phyloP scores from a whole-genome alignment of 2,888 invertebrate species.

The Stenodema calcarata region DNA sequence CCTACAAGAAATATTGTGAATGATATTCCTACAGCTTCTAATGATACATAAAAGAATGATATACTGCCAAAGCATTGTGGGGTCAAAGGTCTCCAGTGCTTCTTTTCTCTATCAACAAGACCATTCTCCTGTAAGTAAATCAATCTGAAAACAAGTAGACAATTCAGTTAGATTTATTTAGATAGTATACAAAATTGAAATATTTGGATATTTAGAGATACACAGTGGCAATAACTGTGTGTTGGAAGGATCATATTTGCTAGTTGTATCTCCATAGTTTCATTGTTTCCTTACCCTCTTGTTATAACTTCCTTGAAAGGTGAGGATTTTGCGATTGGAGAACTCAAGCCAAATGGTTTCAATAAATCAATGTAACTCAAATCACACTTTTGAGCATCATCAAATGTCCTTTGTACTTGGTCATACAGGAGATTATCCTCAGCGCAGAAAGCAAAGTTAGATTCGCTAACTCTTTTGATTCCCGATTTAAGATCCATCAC shows the following conservation, averaged over 20 bases:
- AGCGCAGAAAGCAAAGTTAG: slow-evolving; percentile 52
- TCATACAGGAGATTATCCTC: slow-evolving; percentile 53
- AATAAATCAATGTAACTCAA: slow-evolving; percentile 51
- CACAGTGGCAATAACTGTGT: too few species aligned
- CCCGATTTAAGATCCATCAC: slow-evolving; percentile 19
- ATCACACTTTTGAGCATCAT: slow-evolving; percentile 51
- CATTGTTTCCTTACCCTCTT: slow-evolving; percentile 46
- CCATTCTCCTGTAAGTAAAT: slow-evolving; percentile 46
- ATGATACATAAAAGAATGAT: slow-evolving; percentile 21
- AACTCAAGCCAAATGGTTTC: slow-evolving; percentile 39
- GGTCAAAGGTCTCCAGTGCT: slow-evolving; percentile 24
- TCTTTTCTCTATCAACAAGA: slow-evolving; percentile 39
- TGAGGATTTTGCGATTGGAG: slow-evolving; percentile 46
- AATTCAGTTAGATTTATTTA: neutral
- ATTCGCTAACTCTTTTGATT: slow-evolving; percentile 27
- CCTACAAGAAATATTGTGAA: neutral
- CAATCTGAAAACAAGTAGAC: neutral
- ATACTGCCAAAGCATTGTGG: slow-evolving; percentile 44
- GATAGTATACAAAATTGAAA: neutral
- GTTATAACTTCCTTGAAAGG: slow-evolving; percentile 52
- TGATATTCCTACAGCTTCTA: slow-evolving; percentile 19
- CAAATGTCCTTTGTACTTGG: slow-evolving; percentile 50
- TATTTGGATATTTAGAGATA: too few species aligned
- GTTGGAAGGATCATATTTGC: neutral
- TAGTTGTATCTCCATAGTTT: neutral